Conservation (phyloP, 2,113 vertebrate species). For the Urocolius indicus region DNA sequence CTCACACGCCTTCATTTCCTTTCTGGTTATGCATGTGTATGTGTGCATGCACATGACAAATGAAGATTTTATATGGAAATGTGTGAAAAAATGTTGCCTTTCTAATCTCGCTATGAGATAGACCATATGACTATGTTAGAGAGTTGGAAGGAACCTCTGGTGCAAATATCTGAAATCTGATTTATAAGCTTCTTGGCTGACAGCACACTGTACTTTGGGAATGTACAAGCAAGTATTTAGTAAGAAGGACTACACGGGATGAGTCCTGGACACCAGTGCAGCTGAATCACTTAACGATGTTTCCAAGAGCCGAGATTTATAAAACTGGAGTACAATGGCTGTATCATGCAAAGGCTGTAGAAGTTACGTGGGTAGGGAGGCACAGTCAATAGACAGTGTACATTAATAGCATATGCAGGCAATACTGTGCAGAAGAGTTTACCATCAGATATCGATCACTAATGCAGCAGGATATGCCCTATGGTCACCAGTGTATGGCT, state of each 20-base stretch:
- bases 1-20: neutral
- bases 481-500: neutral
- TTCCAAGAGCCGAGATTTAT: neutral
- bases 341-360: neutral
- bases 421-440: neutral
- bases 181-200: constrained; percentile 59
- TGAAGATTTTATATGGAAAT: constrained; percentile 36
- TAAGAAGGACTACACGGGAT: neutral
- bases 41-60: constrained; percentile 15
- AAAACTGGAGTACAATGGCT: neutral
- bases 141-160: constrained; percentile 52
- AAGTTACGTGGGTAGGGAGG: neutral
- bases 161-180: constrained; percentile 42
- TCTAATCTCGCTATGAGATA: constrained; percentile 55
- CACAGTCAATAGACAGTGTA: neutral
- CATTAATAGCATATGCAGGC: neutral
- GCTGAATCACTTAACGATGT: neutral
- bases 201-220: constrained; percentile 19
- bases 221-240: constrained; percentile 16
- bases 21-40: neutral
- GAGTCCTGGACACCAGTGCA: neutral
- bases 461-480: neutral
- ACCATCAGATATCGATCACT: neutral
- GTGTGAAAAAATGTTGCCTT: constrained; percentile 60
- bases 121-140: constrained; percentile 51